Evolutionary conservation across 2,888 invertebrate species (phyloP).

Genomic region (Busseola fusca): DNA sequence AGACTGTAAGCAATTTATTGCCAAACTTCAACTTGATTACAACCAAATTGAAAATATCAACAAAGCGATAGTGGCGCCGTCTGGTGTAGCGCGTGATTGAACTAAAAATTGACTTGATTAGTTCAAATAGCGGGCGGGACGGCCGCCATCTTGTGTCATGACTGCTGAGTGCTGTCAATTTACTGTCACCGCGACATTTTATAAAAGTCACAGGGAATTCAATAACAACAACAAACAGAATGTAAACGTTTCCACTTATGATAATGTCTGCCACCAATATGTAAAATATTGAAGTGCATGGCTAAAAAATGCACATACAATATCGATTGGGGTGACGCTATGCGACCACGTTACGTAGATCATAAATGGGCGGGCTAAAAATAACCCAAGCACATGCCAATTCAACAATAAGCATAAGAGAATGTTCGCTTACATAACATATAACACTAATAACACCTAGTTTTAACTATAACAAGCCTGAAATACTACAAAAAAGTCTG

Average conservation of each 20-base stretch:
- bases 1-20: not conserved
- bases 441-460: conserved; percentile 12
- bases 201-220: conserved; percentile 79
- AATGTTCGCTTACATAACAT: conserved; percentile 57
- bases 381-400: conserved; percentile 84
- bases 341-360: conserved; percentile 64
- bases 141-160: conserved; percentile 81
- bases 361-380: conserved; percentile 77
- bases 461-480: not conserved
- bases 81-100: conserved; percentile 80
- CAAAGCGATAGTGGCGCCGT: conserved; percentile 76
- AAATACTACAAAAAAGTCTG: conserved; percentile 19
- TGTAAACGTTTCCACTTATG: conserved; percentile 50
- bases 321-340: conserved; percentile 72
- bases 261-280: conserved; percentile 15
- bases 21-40: conserved; percentile 10
- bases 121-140: conserved; percentile 52
- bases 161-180: conserved; percentile 84
- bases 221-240: conserved; percentile 84
- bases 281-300: conserved; percentile 22
- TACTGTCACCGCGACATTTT: conserved; percentile 85
- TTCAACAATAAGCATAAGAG: conserved; percentile 47
- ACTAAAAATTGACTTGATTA: conserved; percentile 55
- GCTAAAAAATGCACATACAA: conserved; percentile 59
- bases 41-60: conserved; percentile 61